Conservation (phyloP, 2,113 vertebrate species). For the Atlantisia rogersi region DNA sequence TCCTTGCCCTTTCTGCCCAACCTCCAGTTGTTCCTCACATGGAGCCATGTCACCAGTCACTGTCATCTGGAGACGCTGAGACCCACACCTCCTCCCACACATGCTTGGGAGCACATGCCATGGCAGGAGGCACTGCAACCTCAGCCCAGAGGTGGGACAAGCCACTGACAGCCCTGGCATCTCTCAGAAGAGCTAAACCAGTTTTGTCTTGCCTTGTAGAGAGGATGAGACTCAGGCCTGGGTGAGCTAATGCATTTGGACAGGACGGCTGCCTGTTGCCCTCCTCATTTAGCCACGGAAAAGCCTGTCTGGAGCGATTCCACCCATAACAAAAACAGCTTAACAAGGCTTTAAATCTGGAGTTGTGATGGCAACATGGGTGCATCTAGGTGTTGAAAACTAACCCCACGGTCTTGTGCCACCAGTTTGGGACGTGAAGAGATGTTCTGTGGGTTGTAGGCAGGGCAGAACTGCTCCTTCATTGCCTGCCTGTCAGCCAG, state of each 20-base stretch:
- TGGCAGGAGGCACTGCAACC: not conserved
- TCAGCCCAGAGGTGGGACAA: not conserved
- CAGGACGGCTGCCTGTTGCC: not conserved
- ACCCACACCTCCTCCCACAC: not conserved
- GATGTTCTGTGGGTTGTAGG: not conserved
- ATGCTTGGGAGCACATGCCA: accelerated
- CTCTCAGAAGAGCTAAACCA: not conserved
- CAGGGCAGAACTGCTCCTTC: not conserved
- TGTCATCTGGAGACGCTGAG: not conserved
- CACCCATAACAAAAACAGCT: not conserved
- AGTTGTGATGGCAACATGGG: too few species aligned
- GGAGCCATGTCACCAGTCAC: not conserved
- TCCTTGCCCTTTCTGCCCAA: not conserved
- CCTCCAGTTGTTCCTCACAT: not conserved
- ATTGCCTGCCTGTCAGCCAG: accelerated
- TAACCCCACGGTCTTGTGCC: not conserved
- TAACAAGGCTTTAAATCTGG: not conserved
- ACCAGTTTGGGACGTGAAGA: not conserved
- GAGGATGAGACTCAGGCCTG: not conserved
- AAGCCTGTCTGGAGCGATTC: not conserved
- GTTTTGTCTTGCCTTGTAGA: not conserved
- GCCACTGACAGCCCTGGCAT: accelerated
- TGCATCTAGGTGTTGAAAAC: not conserved
- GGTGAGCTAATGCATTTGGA: accelerated
- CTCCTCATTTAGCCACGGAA: not conserved